A percentile compares a stretch with the other conserved stretches of the same genome.
Evolutionary conservation across 2,797 vertebrate species (phyloP).

Genomic region (Acanthurus leucopareius): DNA sequence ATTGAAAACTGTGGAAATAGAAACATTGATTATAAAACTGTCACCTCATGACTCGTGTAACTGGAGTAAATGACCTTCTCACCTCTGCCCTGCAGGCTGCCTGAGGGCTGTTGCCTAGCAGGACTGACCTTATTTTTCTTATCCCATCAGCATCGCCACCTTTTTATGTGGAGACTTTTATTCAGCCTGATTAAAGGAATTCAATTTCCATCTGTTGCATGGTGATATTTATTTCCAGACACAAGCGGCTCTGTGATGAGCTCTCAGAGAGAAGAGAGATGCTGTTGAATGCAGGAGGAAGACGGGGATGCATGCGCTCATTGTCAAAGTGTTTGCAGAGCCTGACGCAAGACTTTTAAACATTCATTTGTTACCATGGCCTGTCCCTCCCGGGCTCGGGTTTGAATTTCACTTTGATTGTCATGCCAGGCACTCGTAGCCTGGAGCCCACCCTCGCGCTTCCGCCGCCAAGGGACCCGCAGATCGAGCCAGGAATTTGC

Average conservation of each 20-base stretch:
- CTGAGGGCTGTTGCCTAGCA: constrained; percentile 31
- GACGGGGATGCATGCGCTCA: constrained; percentile 43
- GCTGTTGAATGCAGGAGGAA: constrained; percentile 52
- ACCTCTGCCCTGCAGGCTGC: constrained; percentile 34
- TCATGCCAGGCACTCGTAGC: constrained; percentile 56
- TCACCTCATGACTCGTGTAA: constrained; percentile 51
- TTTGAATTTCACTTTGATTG: constrained; percentile 68
- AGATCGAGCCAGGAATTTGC: constrained; percentile 52
- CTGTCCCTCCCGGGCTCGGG: not conserved
- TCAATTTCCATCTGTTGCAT: constrained; percentile 75
- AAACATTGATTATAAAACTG: constrained; percentile 60
- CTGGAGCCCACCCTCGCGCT: constrained; percentile 24
- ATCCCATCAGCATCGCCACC: not conserved
- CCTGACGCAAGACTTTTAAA: constrained; percentile 62
- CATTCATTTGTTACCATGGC: constrained; percentile 43
- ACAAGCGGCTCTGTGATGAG: constrained; percentile 70
- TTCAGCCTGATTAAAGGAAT: constrained; percentile 74
- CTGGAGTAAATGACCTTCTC: constrained; percentile 41
- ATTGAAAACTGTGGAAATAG: constrained; percentile 55
- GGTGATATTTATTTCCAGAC: constrained; percentile 66
- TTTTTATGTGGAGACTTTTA: constrained; percentile 54
- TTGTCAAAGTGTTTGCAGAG: constrained; percentile 57
- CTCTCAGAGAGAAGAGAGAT: constrained; percentile 45
- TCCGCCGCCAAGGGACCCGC: constrained; percentile 16
- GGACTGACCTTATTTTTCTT: not conserved